Evolutionary conservation across 2,113 vertebrate species (phyloP), one percentile per base, ranked within the genome.

Genomic region (Oncorhynchus tshawytscha): DNA sequence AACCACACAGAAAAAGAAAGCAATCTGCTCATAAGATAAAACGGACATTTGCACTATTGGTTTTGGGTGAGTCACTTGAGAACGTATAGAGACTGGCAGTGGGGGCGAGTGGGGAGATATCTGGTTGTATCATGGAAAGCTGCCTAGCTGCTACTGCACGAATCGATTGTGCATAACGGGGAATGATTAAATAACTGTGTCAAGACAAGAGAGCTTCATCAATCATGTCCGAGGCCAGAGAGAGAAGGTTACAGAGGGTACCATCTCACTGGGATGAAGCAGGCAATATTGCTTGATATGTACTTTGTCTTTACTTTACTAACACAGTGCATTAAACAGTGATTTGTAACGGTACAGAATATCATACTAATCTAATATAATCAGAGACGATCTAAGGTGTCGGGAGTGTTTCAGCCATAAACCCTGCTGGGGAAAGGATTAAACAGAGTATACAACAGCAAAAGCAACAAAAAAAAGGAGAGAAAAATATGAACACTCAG

Each of bases 101-200:
- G 8, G 8, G 4, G 9, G 11, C 9, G 77, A 60, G 57, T 67
- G 68, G 72, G 29, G 9, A n/a, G 3, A 5, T 15, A 18, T 76
- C 27, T 59, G 71, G 45, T 39, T 48, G 71, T 76, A 71, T 77
- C 9, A 39, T 39, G 39, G 39, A 71, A 77, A 45, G 51, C 66
- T 65, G 60, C 31, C 60, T 73, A 54, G 51, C 20, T 48, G 65
- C 65, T 67, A 13, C 31, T 31, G 22, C 24, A 27, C 16, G 60
- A 59, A 85, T 90, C 67, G 79, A 89, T 89, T 29, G 71, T 20
- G 72, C 76, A 60, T 90, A 84, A 89, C 85, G 87, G 82, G 39
- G 77, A 71, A 82, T 87, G 84, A 89, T 91, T 88, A 86, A 88
- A 85, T 88, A 85, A 89, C 83, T 74, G 82, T 65, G 22, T 39